A percentile compares a stretch with the other conserved stretches of the same genome.
phyloP scores from a whole-genome alignment of 2,797 vertebrate species.

The Ataeniobius toweri region DNA sequence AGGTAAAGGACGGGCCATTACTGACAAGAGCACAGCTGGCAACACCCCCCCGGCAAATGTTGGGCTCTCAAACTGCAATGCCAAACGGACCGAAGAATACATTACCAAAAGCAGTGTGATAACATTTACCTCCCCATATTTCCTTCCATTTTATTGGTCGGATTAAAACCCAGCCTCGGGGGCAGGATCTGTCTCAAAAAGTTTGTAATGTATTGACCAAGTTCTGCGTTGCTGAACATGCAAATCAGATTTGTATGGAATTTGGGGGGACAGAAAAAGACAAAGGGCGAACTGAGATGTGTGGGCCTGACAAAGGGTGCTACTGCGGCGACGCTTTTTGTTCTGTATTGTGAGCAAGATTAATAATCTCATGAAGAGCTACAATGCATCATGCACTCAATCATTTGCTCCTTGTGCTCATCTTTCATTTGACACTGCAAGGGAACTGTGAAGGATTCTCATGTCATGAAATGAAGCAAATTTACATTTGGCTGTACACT shows the following conservation, averaged over 20 bases:
- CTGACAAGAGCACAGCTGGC: slow-evolving; percentile 21
- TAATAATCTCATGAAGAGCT: slow-evolving; percentile 35
- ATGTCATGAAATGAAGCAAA: slow-evolving; percentile 27
- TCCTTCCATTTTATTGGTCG: slow-evolving; percentile 4
- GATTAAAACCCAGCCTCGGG: slow-evolving; percentile 7
- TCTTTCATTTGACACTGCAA: slow-evolving; percentile 31
- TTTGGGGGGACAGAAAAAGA: slow-evolving; percentile 1
- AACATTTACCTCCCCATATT: slow-evolving; percentile 32
- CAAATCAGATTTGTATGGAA: slow-evolving; percentile 47
- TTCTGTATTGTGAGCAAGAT: slow-evolving; percentile 41
- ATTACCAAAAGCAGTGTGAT: not conserved
- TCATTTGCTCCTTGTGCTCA: slow-evolving; percentile 20
- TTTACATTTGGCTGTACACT: slow-evolving; percentile 31
- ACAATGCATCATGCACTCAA: slow-evolving; percentile 17
- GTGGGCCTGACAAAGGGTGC: slow-evolving; percentile 20
- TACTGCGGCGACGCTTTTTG: slow-evolving; percentile 12
- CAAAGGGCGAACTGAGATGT: slow-evolving; percentile 7
- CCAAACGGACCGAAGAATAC: slow-evolving; percentile 2
- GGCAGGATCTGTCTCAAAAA: slow-evolving; percentile 9
- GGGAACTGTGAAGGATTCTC: slow-evolving; percentile 23
- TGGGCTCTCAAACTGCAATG: slow-evolving; percentile 22
- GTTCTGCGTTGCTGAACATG: slow-evolving; percentile 32
- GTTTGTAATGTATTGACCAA: slow-evolving; percentile 34
- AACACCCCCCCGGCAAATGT: slow-evolving; percentile 10
- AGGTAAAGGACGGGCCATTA: slow-evolving; percentile 36